phyloP scores from a whole-genome alignment of 2,797 vertebrate species.

The Trematomus bernacchii region DNA sequence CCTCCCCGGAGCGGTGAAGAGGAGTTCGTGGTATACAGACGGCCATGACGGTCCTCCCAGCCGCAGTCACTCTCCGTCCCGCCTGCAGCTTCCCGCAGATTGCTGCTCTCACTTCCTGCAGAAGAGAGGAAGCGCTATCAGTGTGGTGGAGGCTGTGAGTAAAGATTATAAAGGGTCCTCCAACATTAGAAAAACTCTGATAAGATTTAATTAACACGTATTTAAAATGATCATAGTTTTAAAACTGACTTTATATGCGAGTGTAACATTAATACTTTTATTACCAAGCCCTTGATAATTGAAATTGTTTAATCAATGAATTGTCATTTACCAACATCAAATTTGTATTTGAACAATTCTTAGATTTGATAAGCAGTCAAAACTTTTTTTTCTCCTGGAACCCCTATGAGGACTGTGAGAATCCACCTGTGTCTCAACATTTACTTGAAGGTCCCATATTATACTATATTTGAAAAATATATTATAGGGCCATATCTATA shows the following conservation, averaged over 20 bases:
- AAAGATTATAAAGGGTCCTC: no score
- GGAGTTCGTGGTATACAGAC: constrained; percentile 95
- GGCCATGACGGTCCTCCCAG: constrained; percentile 83
- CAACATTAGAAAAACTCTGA: no score
- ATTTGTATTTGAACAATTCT: background rate
- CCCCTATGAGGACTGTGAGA: background rate
- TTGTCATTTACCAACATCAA: background rate
- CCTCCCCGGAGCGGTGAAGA: constrained; percentile 89
- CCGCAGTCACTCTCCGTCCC: constrained; percentile 89
- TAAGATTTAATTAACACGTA: background rate
- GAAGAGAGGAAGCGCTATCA: constrained; percentile 94
- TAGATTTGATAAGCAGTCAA: background rate
- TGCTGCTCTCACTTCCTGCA: constrained; percentile 88
- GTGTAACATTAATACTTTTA: background rate
- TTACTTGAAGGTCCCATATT: no score
- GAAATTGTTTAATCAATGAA: no score
- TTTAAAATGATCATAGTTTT: no score
- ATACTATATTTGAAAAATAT: no score
- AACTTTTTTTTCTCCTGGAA: background rate
- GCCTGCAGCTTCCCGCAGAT: constrained; percentile 88
- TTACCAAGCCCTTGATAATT: background rate
- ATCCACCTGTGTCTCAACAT: no score
- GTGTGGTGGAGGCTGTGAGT: constrained; percentile 97
- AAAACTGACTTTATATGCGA: no score
- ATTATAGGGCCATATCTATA: no score